Conservation (phyloP, 2,113 vertebrate species). For the Taurulus bubalis region DNA sequence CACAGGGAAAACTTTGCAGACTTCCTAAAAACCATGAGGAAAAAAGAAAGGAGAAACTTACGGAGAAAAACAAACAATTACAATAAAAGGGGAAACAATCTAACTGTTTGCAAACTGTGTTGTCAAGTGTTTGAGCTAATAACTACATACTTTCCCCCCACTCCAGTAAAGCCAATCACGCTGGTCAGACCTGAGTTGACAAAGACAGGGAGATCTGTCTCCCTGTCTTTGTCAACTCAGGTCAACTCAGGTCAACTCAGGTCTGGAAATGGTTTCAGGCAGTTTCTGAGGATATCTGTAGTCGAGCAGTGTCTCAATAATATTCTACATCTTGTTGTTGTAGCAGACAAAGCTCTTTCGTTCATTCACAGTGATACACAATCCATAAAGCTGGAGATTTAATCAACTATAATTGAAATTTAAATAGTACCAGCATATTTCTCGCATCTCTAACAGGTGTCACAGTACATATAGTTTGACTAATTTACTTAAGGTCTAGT, state of each 20-base stretch:
- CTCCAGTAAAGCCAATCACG: neutral
- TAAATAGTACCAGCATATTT: neutral
- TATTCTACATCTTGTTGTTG: too few relatives aligned
- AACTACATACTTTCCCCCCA: neutral
- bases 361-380: too few relatives aligned
- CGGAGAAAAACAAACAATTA: neutral
- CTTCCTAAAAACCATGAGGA: neutral
- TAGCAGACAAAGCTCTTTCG: too few relatives aligned
- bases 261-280: neutral
- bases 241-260: too few relatives aligned
- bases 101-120: neutral
- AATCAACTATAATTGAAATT: too few relatives aligned
- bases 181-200: neutral
- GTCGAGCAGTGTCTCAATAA: neutral
- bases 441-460: neutral
- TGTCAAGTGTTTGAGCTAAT: neutral
- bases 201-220: neutral
- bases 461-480: neutral
- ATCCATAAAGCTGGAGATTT: too few relatives aligned
- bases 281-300: too few relatives aligned
- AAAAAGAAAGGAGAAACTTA: neutral
- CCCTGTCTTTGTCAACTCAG: too few relatives aligned
- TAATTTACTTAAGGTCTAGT: neutral
- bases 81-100: neutral
- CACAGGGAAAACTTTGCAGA: too few relatives aligned